Evolutionary conservation across 2,888 invertebrate species (phyloP).

Genomic region (Unio delphinus): DNA sequence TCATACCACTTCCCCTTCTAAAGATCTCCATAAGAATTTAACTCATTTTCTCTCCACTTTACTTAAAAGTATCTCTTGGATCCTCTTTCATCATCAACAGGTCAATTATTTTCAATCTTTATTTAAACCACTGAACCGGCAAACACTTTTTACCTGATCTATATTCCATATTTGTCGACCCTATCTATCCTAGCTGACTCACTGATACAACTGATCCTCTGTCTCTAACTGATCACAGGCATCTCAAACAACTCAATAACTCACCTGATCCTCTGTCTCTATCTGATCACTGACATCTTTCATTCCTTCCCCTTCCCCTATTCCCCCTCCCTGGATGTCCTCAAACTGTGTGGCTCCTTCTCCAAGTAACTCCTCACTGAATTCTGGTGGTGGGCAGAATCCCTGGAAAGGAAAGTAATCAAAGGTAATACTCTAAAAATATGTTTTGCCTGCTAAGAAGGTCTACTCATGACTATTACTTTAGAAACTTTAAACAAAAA

Average conservation of each 20-base stretch:
- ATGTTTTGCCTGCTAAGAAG: too few relatives aligned
- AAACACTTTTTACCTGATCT: neutral
- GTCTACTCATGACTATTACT: too few relatives aligned
- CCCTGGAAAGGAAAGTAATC: constrained; percentile 75
- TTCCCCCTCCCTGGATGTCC: constrained; percentile 82
- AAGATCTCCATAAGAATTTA: too few relatives aligned
- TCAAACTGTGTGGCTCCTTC: constrained; percentile 72
- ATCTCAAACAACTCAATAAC: constrained; percentile 77
- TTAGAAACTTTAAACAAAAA: too few relatives aligned
- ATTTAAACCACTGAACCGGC: neutral
- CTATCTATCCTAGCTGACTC: too few relatives aligned
- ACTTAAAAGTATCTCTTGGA: too few relatives aligned
- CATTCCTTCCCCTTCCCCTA: constrained; percentile 93
- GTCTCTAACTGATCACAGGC: constrained; percentile 91
- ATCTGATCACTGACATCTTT: constrained; percentile 96
- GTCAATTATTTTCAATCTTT: too few relatives aligned
- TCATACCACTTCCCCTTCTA: too few relatives aligned
- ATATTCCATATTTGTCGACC: too few relatives aligned
- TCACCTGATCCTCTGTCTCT: constrained; percentile 85
- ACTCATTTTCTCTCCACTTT: too few relatives aligned
- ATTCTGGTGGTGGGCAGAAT: constrained; percentile 92
- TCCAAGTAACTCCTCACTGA: constrained; percentile 76
- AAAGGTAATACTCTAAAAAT: too few relatives aligned
- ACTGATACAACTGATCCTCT: constrained; percentile 88
- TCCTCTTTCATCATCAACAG: too few relatives aligned